Base-by-base conservation (phyloP, 2,888 invertebrate species). In the Drosophila nr. fundita region DNA sequence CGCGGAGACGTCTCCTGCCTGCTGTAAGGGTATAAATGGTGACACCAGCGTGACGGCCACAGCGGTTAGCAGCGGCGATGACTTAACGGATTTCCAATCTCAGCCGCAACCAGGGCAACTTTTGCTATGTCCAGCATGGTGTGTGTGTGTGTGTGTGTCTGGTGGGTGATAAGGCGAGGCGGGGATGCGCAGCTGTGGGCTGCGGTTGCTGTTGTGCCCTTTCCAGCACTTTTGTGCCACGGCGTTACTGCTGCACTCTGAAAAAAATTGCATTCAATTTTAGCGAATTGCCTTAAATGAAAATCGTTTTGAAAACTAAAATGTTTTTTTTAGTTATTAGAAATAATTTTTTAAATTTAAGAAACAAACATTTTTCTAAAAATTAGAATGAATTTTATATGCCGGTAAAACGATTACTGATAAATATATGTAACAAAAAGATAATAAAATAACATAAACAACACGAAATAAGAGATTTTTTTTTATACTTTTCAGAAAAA, bases 61-160 rank as follows among this genome's bases (percentile, higher is more conserved):
- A 84, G 86, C 77, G 85, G 86, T 82, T 90, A 88, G 86, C 86
- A 75, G 74, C 80, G 89, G 86, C 89, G 84, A 90, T 88, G 90
- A 88, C 90, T 90, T 87, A 90, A 87, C 90, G 90, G 87, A 90
- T 87, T 87, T 87, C 79, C 87, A 89, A 87, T 87, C 89, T 85
- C 90, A 87, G 83, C 72, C 71, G 52, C 70, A 61, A 40, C n/a
- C 40, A 36, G 66, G 38, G 66, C 63, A 58, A 59, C 60, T 49
- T 54, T 76, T n/a, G 55, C 45, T 24, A 58, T 64, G 62, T 36
- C 64, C 53, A 29, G 57, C 10, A 10, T 24, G 38, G 7, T 32
- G 48, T 7, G 2, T 32, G 53, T 21, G 7, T 21, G 7, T 27
- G 54, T 15, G 10, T 38, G 62, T 54, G 21, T 7, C 13, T 21